phyloP scores from a whole-genome alignment of 2,888 invertebrate genomes.

The Serrognathus titanus region DNA sequence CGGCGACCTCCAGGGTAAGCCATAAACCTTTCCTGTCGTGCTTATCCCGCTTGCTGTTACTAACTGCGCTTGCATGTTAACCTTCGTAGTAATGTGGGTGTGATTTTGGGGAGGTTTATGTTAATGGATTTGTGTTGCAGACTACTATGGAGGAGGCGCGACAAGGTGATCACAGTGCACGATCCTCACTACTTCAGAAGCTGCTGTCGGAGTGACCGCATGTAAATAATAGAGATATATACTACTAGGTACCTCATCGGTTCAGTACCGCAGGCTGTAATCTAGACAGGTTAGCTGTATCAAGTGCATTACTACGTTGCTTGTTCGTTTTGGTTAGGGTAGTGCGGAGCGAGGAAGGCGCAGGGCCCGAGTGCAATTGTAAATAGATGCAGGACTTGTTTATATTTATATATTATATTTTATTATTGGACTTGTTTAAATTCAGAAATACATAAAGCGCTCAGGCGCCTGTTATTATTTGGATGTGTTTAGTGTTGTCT shows the following conservation, averaged over 20 bases:
- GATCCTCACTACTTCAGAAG: constrained; percentile 80
- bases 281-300: constrained; percentile 52
- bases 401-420: constrained; percentile 57
- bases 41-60: constrained; percentile 39
- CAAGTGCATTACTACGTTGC: constrained; percentile 51
- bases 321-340: constrained; percentile 44
- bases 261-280: constrained; percentile 51
- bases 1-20: constrained; percentile 62
- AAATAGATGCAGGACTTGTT: constrained; percentile 57
- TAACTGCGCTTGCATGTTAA: constrained; percentile 34
- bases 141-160: constrained; percentile 72
- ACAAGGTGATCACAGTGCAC: constrained; percentile 70
- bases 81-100: neutral
- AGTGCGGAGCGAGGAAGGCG: constrained; percentile 38
- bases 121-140: constrained; percentile 47
- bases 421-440: constrained; percentile 46
- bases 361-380: constrained; percentile 50
- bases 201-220: constrained; percentile 74
- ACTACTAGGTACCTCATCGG: constrained; percentile 52
- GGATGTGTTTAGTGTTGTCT: constrained; percentile 49
- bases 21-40: constrained; percentile 34
- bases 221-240: constrained; percentile 51
- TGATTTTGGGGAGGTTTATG: neutral
- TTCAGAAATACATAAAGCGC: constrained; percentile 28
- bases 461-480: constrained; percentile 30